Conservation (phyloP, 2,113 vertebrate species). For the Engystomops pustulosus region DNA sequence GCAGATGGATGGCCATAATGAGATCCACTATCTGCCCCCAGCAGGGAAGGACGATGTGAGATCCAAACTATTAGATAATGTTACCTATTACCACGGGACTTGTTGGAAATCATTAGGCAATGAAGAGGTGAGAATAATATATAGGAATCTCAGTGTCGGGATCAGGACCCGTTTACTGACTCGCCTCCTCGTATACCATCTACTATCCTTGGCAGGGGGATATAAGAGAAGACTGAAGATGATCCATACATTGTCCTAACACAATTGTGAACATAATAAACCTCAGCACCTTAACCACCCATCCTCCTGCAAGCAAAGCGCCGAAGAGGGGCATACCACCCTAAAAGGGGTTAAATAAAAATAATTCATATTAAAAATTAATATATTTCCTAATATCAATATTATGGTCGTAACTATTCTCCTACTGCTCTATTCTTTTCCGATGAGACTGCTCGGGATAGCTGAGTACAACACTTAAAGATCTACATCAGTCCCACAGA, state of each 20-base stretch:
- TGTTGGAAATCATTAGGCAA: constrained; percentile 32
- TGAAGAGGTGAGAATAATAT: constrained; percentile 38
- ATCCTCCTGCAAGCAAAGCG: too few relatives aligned
- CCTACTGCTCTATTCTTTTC: too few relatives aligned
- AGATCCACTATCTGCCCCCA: constrained; percentile 39
- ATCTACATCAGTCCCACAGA: too few relatives aligned
- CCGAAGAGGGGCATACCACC: too few relatives aligned
- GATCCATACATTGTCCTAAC: not conserved
- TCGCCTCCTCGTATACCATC: not conserved
- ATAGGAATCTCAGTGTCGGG: constrained; percentile 1
- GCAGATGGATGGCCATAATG: constrained; percentile 33
- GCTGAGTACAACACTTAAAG: too few relatives aligned
- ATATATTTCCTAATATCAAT: too few relatives aligned
- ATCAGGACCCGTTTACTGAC: not conserved
- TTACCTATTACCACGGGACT: constrained; percentile 36
- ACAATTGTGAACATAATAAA: too few relatives aligned
- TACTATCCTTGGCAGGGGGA: not conserved
- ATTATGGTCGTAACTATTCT: too few relatives aligned
- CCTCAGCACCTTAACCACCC: too few relatives aligned
- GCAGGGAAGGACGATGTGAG: constrained; percentile 26
- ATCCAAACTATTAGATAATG: constrained; percentile 31
- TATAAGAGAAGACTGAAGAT: not conserved
- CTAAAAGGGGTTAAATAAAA: too few relatives aligned
- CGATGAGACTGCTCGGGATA: too few relatives aligned
- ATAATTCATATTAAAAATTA: too few relatives aligned